These are phyloP conservation scores for Poeciliopsis turneri DNA, from an alignment of 2,797 vertebrate species.

Conservation along the genomic window DNA sequence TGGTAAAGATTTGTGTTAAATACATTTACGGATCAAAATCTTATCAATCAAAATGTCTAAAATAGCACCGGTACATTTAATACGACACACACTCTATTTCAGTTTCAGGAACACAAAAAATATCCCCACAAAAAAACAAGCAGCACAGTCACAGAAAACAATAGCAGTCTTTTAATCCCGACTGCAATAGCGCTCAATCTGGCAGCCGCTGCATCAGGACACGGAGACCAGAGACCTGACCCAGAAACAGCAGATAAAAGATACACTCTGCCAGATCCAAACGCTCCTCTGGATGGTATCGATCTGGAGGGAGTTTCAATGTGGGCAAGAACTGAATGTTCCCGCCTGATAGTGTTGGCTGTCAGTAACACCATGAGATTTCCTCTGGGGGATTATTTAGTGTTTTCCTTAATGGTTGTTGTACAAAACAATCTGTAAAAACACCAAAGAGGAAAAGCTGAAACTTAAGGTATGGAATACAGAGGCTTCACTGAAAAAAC, in stretches of 20 bases:
- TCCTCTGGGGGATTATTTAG: background rate
- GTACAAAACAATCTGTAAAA: background rate
- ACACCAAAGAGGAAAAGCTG: background rate
- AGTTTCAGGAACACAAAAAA: background rate
- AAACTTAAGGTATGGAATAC: background rate
- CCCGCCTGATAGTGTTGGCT: conserved; percentile 8
- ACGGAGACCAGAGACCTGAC: conserved; percentile 36
- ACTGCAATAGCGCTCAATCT: conserved; percentile 6
- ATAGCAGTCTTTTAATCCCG: conserved; percentile 25
- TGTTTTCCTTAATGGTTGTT: background rate
- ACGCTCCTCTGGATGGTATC: conserved; percentile 26
- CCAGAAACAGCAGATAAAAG: conserved; percentile 53
- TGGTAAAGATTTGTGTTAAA: background rate
- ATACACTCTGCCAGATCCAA: conserved; percentile 30
- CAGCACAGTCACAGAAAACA: conserved; percentile 7
- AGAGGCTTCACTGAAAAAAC: background rate
- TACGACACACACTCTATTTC: background rate
- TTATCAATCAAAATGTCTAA: conserved; percentile 1
- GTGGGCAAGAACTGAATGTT: background rate
- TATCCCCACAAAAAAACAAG: background rate
- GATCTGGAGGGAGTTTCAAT: conserved; percentile 34
- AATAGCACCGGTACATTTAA: conserved; percentile 8
- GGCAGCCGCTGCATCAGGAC: conserved; percentile 22
- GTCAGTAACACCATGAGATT: background rate
- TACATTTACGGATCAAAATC: background rate